Evolutionary conservation across 2,888 invertebrate genomes (phyloP).

Genomic region (Cyclophora punctaria): DNA sequence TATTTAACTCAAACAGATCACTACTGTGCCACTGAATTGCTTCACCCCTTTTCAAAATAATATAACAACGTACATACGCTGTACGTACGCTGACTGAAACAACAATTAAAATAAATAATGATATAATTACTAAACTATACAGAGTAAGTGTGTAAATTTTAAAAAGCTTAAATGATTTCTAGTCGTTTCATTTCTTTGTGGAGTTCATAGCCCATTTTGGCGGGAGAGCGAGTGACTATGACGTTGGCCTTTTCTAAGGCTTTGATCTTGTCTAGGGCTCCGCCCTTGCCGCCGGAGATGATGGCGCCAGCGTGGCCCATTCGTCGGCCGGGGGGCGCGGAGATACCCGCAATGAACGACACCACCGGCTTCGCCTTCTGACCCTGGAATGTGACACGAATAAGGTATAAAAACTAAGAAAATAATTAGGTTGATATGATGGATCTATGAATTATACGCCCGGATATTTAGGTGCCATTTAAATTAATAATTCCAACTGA

Average conservation of each 20-base stretch:
- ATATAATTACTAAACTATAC: constrained; percentile 56
- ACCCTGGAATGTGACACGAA: constrained; percentile 73
- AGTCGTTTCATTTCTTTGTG: constrained; percentile 91
- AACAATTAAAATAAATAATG: constrained; percentile 57
- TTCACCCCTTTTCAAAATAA: constrained; percentile 14
- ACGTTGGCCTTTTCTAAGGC: constrained; percentile 95
- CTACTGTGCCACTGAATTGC: constrained; percentile 25
- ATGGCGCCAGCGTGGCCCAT: constrained; percentile 99
- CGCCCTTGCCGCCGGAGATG: constrained; percentile 98
- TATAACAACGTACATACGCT: constrained; percentile 14
- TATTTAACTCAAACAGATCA: no score
- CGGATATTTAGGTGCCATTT: no score
- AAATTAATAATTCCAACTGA: no score
- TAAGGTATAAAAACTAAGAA: not conserved
- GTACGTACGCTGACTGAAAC: constrained; percentile 25
- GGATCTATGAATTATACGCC: no score
- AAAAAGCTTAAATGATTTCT: constrained; percentile 69
- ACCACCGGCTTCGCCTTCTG: constrained; percentile 96
- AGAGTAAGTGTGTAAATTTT: constrained; percentile 34
- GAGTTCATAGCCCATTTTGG: constrained; percentile 94
- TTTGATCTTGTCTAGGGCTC: constrained; percentile 97
- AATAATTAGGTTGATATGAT: not conserved
- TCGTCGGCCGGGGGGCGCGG: constrained; percentile 97
- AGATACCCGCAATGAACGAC: constrained; percentile 98
- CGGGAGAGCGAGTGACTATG: constrained; percentile 95